These are phyloP conservation scores for Sula dactylatra DNA, from an alignment of 2,113 vertebrate species.

Conservation along the genomic window DNA sequence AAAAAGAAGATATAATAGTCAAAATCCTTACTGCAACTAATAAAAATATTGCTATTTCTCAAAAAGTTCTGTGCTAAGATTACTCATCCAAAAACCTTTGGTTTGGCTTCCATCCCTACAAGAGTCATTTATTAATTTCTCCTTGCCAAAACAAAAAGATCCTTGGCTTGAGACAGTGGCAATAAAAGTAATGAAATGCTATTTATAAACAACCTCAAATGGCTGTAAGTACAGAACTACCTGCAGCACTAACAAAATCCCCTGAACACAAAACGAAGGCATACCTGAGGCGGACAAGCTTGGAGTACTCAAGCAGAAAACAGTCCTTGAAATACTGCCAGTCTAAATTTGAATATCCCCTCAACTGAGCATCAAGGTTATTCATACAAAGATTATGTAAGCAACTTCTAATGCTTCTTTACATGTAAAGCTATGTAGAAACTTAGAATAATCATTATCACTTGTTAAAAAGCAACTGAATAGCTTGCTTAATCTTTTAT, in stretches of 20 bases:
- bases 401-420: not conserved
- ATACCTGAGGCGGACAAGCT: slow-evolving; percentile 20
- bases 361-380: slow-evolving; percentile 30
- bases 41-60: not conserved
- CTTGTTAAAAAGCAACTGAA: not conserved
- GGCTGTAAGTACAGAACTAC: not conserved
- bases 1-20: not conserved
- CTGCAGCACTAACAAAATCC: slow-evolving; percentile 23
- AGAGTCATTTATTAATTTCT: not conserved
- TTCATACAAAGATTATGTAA: slow-evolving; percentile 14
- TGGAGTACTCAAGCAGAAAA: slow-evolving; percentile 42
- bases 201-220: slow-evolving; percentile 43
- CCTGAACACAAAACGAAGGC: slow-evolving; percentile 6
- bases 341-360: slow-evolving; percentile 52
- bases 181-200: not conserved
- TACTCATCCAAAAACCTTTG: not conserved
- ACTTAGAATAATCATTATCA: not conserved
- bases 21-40: not conserved
- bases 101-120: not conserved
- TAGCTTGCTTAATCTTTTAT: not conserved
- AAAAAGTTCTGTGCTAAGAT: not conserved
- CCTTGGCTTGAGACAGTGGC: not conserved
- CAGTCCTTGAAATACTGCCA: slow-evolving; percentile 55
- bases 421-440: not conserved
- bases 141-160: slow-evolving; percentile 1